Evolutionary conservation across 2,888 invertebrate species (phyloP).

Genomic region (Oligia fasciuncula): DNA sequence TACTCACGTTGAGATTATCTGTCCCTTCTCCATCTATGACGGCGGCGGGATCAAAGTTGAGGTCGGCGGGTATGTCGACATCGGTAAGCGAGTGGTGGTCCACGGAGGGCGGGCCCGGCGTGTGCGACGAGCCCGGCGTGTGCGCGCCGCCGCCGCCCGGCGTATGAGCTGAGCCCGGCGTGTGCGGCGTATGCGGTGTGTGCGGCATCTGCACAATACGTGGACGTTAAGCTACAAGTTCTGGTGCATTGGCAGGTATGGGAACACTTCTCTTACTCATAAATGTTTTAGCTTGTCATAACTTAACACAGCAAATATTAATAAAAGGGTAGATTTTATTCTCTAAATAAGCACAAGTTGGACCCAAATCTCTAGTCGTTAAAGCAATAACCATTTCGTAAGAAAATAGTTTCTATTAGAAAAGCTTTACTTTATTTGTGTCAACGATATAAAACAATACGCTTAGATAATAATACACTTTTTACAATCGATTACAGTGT

Average conservation of each 20-base stretch:
- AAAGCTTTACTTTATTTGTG: background rate
- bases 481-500: background rate
- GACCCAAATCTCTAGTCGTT: background rate
- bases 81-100: constrained; percentile 92
- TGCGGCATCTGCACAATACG: constrained; percentile 91
- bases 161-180: constrained; percentile 95
- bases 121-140: constrained; percentile 93
- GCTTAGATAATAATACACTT: background rate
- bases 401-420: background rate
- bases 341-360: background rate
- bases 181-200: constrained; percentile 93
- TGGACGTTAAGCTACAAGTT: background rate
- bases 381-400: background rate
- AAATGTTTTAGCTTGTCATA: background rate
- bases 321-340: background rate
- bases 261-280: background rate
- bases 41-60: constrained; percentile 97
- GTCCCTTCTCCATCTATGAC: constrained; percentile 98
- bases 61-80: constrained; percentile 95
- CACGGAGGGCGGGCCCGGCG: constrained; percentile 95
- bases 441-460: no score
- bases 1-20: constrained; percentile 97
- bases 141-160: constrained; percentile 92
- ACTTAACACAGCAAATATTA: background rate
- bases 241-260: constrained; percentile 20